These are phyloP conservation scores for Carlito syrichta DNA, from an alignment of 2,113 vertebrate species.

Conservation along the genomic window DNA sequence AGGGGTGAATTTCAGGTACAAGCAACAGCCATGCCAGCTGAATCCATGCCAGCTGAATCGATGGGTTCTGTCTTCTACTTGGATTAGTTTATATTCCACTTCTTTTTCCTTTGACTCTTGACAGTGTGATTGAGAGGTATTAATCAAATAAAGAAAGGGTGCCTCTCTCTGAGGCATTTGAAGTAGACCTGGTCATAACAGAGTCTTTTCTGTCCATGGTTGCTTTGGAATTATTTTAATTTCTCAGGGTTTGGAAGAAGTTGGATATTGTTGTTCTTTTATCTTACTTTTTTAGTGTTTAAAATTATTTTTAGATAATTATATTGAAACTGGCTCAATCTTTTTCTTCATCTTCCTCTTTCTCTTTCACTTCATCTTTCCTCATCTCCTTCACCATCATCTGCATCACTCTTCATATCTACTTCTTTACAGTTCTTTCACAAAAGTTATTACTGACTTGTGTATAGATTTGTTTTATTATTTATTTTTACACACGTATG, in stretches of 20 bases:
- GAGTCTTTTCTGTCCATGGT: background rate
- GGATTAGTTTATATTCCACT: background rate
- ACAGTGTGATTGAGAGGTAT: background rate
- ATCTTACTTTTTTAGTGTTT: background rate
- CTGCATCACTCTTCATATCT: background rate
- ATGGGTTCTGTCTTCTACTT: background rate
- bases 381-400: background rate
- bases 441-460: background rate
- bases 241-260: background rate
- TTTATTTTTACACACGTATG: background rate
- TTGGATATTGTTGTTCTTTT: background rate
- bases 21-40: background rate
- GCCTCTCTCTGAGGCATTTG: background rate
- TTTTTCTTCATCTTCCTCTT: background rate
- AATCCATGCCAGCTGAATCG: too few species aligned
- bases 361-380: background rate
- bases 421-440: background rate
- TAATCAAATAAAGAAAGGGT: background rate
- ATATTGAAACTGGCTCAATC: background rate
- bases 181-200: background rate
- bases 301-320: background rate
- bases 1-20: background rate
- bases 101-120: background rate
- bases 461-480: background rate
- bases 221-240: background rate